These are phyloP conservation scores for Baryphthengus martii DNA, from an alignment of 2,113 vertebrate species.

Conservation along the genomic window DNA sequence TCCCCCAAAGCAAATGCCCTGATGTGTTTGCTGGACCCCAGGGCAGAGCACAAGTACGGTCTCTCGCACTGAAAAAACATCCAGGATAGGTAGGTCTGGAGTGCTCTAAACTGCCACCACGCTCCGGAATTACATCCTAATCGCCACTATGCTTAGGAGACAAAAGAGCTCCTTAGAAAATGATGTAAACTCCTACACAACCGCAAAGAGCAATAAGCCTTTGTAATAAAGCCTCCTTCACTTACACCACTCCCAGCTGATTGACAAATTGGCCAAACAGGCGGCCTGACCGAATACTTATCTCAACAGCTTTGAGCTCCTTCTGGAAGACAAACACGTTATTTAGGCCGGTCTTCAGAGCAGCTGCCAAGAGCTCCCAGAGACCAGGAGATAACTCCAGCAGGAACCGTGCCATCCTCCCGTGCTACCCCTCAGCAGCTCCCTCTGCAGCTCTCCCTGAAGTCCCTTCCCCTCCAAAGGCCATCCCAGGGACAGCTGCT, in stretches of 20 bases:
- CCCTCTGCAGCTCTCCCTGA: background rate
- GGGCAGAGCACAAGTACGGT: rapidly evolving
- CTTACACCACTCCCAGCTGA: background rate
- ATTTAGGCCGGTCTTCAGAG: background rate
- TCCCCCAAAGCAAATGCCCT: background rate
- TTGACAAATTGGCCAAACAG: slow-evolving; percentile 32
- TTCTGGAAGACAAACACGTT: background rate
- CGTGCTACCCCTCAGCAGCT: background rate
- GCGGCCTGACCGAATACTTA: background rate
- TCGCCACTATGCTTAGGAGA: background rate
- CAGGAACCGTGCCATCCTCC: background rate
- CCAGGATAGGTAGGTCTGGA: rapidly evolving
- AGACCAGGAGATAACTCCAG: background rate
- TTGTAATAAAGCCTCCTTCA: background rate
- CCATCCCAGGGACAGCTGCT: background rate
- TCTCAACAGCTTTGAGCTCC: slow-evolving; percentile 27
- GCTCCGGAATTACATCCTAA: background rate
- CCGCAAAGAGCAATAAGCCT: background rate
- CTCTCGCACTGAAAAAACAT: background rate
- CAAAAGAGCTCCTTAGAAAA: background rate
- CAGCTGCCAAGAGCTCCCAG: slow-evolving; percentile 33
- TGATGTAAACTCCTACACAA: background rate
- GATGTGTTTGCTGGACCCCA: background rate
- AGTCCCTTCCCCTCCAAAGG: background rate
- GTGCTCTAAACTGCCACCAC: background rate